phyloP scores from a whole-genome alignment of 2,113 vertebrate species.

The Alligator mississippiensis region DNA sequence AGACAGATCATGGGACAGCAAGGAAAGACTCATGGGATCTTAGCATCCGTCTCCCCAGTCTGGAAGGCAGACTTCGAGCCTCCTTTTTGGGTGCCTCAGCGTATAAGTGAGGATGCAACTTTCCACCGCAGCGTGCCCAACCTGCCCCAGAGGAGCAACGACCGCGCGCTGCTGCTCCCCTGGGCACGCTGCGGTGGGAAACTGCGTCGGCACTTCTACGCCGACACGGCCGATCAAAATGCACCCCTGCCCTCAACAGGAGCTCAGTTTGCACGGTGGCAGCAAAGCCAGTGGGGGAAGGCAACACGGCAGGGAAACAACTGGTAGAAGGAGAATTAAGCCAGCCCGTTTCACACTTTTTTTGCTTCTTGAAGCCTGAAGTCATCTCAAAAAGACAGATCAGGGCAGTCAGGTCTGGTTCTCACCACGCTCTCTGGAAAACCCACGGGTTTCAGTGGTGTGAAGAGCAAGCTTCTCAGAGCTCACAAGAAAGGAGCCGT shows the following conservation, averaged over 20 bases:
- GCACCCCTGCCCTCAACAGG: not conserved
- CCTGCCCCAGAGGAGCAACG: too few relatives aligned
- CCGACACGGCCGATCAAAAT: accelerated
- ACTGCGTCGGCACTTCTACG: not conserved
- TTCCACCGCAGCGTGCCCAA: too few relatives aligned
- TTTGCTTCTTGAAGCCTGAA: not conserved
- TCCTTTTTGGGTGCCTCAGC: too few relatives aligned
- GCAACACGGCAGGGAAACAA: not conserved
- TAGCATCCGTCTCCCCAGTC: too few relatives aligned
- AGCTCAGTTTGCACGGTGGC: accelerated
- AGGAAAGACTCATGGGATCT: too few relatives aligned
- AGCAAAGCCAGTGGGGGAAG: not conserved
- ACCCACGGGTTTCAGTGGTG: accelerated
- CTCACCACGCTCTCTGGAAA: not conserved
- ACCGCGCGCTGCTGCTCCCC: too few relatives aligned
- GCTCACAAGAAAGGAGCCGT: not conserved
- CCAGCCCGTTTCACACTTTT: accelerated
- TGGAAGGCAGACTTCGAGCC: too few relatives aligned
- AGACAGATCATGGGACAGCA: too few relatives aligned
- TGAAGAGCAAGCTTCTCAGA: accelerated
- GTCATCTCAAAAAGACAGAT: accelerated
- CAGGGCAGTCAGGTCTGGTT: accelerated
- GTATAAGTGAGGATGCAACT: too few relatives aligned
- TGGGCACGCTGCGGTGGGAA: too few relatives aligned
- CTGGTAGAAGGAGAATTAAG: not conserved